Percentiles rank a stretch among this genome's conserved stretches.
Conservation (phyloP, 2,797 vertebrate genomes). For the Cyclura pinguis region DNA sequence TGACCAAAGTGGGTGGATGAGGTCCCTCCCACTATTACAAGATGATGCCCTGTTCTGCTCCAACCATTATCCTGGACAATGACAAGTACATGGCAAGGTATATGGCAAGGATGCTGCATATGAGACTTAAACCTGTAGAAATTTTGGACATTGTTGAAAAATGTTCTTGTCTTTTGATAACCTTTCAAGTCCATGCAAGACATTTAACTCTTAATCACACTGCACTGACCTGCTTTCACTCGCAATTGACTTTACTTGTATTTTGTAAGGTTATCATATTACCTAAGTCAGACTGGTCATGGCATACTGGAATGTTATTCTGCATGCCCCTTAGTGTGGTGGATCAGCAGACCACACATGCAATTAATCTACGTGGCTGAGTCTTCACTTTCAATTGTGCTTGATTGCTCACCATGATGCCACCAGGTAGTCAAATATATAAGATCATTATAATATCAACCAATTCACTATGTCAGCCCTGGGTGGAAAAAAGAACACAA, state of each 20-base stretch:
- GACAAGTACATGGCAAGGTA: background rate
- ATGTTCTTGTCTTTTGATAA: background rate
- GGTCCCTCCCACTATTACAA: too few species aligned
- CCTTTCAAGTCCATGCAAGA: background rate
- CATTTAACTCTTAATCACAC: background rate
- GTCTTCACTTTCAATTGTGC: background rate
- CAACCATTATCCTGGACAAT: background rate
- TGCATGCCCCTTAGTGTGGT: background rate
- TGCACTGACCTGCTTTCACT: too few species aligned
- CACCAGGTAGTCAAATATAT: background rate
- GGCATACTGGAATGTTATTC: background rate
- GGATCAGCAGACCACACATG: background rate
- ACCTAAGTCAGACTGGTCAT: background rate
- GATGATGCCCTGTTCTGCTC: too few species aligned
- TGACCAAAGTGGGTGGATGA: too few species aligned
- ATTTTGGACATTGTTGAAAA: background rate
- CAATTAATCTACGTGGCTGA: background rate
- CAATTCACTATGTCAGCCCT: background rate
- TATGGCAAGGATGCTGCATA: background rate
- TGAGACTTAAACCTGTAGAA: background rate
- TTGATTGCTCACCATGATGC: background rate
- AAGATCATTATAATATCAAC: background rate
- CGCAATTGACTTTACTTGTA: background rate
- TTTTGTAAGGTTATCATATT: background rate
- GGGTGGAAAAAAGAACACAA: background rate